Base-by-base conservation (phyloP, 2,888 invertebrate genomes). In the Sialis fuliginosa region DNA sequence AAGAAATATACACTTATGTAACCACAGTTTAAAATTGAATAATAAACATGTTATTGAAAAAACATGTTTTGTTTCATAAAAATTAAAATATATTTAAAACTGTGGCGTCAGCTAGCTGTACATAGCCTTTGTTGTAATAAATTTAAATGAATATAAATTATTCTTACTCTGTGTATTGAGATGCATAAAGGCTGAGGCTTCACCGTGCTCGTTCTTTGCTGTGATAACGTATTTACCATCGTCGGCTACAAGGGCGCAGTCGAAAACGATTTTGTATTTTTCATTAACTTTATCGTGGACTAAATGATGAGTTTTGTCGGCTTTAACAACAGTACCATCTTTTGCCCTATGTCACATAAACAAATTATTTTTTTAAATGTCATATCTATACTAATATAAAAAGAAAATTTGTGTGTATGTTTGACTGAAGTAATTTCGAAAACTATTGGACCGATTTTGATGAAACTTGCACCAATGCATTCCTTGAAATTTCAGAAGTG, bases 191-290 rank as follows among this genome's bases (percentile, higher is more conserved):
- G 75, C 72, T 22, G 71, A 69, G 2, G 77, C 71, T 57, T 85
- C 81, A 0, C 89, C 90, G 51, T 81, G 69, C 51, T 79, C 78
- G 60, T 90, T 91, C 48, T 72, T 77, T 6, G 89, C 91, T 0
- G 73, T 74, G 39, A 91, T 71, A 1, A 77, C 79, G 61, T 92
- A 92, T 2, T 72, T 71, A 0, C 89, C 91, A 10, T 73, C 81
- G 58, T 93, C 90, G 2, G 75, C 74, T 31, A 81, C 64, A 31
- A 74, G 69, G 0, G 84, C 75, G 32, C 77, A 74, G 56, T 79
- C 80, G 51, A 93, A 75, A 7, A 76, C 68, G 44, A 93, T 69
- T 56, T 79, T 78, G 62, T 79, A 81, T 6, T 70, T 72, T 55
- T 78, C 79, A n/a, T 71, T 71, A 5, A 69, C 69, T 10, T 65